phyloP scores from a whole-genome alignment of 1,140 invertebrate genomes.

The Pseudomyrmex pallidus region DNA sequence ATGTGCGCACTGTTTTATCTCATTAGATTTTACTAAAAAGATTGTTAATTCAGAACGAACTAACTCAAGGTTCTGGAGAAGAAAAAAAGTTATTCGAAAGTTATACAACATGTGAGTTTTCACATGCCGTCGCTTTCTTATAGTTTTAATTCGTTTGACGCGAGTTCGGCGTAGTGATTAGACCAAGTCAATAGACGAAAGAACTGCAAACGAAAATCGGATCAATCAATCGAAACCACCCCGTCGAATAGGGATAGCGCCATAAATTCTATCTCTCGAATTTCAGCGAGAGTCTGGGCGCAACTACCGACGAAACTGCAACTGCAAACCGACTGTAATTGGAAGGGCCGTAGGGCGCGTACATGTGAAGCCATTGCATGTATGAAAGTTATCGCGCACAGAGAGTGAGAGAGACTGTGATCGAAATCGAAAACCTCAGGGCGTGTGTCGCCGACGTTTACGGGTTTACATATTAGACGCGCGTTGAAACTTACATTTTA shows the following conservation, averaged over 20 bases:
- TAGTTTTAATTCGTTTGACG: conserved; percentile 4
- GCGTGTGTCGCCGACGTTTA: conserved; percentile 48
- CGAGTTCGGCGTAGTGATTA: conserved; percentile 9
- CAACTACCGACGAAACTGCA: conserved; percentile 49
- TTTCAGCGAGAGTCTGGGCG: conserved; percentile 30
- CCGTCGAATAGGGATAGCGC: conserved; percentile 20
- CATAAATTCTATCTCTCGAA: conserved; percentile 50
- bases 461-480: conserved; percentile 55
- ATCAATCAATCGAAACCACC: conserved; percentile 50
- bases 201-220: conserved; percentile 28
- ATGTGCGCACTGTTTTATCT: no score
- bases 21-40: no score
- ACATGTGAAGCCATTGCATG: conserved; percentile 15
- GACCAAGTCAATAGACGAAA: conserved; percentile 53
- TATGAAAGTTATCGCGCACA: conserved; percentile 43
- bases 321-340: conserved; percentile 57
- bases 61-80: no score
- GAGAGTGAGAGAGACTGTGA: background rate
- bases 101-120: no score
- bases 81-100: no score
- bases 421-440: conserved; percentile 55
- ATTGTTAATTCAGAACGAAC: no score
- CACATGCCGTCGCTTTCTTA: background rate
- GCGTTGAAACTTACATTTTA: conserved; percentile 56
- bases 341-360: conserved; percentile 32